Conservation (phyloP, 2,113 vertebrate species). For the Rhadina sibilatrix region DNA sequence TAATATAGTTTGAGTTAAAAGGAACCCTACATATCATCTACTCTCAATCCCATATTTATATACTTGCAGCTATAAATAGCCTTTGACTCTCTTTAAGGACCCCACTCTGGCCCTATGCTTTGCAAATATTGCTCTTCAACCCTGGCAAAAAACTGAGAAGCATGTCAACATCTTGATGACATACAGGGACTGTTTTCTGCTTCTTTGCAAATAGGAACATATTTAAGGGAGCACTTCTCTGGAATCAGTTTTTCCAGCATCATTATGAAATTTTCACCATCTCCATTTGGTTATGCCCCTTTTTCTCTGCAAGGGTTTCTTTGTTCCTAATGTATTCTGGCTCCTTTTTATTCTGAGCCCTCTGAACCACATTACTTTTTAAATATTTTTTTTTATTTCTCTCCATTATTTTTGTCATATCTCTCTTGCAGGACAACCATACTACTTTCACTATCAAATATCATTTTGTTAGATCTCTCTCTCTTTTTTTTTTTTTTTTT, state of each 20-base stretch:
- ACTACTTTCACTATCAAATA: too few relatives aligned
- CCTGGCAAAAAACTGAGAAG: neutral
- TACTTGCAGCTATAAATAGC: neutral
- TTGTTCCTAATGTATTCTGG: neutral
- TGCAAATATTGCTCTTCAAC: neutral
- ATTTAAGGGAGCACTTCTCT: neutral
- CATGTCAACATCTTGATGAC: neutral
- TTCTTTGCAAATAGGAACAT: neutral
- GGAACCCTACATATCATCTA: neutral
- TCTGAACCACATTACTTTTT: neutral
- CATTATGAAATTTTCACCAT: neutral
- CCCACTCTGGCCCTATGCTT: neutral
- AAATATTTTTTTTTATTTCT: neutral
- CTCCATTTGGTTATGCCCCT: neutral
- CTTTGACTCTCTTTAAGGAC: neutral
- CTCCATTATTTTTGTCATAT: neutral
- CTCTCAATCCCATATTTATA: neutral
- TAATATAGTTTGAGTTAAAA: neutral
- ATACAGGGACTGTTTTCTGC: neutral
- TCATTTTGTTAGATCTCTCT: too few relatives aligned
- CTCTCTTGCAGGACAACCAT: neutral
- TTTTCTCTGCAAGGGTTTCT: neutral
- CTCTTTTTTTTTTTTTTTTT: neutral
- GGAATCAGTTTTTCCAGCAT: neutral
- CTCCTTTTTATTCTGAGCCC: neutral